Conservation (phyloP, 2,113 vertebrate species). For the Phylloscopus trochiloides region DNA sequence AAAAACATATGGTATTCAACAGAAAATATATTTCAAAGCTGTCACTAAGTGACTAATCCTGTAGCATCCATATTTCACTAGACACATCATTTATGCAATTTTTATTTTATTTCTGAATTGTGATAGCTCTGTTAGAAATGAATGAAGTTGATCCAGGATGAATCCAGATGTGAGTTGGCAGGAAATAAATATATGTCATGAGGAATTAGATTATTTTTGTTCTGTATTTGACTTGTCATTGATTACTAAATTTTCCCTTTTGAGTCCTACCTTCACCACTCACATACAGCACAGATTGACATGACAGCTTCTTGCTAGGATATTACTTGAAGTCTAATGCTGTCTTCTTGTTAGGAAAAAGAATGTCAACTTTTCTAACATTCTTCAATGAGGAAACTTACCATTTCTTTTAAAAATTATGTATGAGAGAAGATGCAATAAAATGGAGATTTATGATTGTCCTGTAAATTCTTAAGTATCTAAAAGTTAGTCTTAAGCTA, state of each 20-base stretch:
- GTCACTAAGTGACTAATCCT: background rate
- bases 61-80: background rate
- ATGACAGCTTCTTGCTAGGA: background rate
- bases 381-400: background rate
- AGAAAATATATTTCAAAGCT: background rate
- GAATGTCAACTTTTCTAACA: background rate
- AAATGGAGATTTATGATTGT: background rate
- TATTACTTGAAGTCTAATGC: background rate
- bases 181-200: background rate
- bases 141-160: background rate
- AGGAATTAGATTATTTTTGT: background rate
- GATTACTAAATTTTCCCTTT: background rate
- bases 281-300: background rate
- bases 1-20: background rate
- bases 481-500: background rate
- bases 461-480: background rate
- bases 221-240: background rate
- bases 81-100: background rate
- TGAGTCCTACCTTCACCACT: background rate
- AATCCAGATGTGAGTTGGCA: background rate
- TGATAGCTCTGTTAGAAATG: background rate
- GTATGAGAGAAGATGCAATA: background rate
- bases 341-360: background rate
- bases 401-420: background rate
- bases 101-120: background rate